Evolutionary conservation across 2,797 vertebrate genomes (phyloP), one percentile per base, ranked within the genome.

Genomic region (Halcyon badia): DNA sequence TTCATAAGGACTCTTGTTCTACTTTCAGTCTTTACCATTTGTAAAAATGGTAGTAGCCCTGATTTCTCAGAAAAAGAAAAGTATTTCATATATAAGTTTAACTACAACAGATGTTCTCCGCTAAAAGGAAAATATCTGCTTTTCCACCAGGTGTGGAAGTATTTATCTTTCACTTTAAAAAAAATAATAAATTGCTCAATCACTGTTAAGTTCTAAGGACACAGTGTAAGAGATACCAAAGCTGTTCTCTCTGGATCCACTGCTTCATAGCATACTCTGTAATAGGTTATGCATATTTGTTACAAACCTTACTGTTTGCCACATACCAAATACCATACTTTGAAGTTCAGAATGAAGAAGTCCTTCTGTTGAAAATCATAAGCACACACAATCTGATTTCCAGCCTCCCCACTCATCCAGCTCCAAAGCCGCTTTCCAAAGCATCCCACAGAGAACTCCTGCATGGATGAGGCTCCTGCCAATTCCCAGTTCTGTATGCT

Each of bases 31-130:
- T 68, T 75, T 57, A 71, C 33, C 33, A 14, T 76, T 82, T 41
- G 30, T 33, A 58, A 86, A 91, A 94, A 49, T 4, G 58, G 25
- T 20, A 81, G 49, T 51, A 89, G 33, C 37, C 80, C 65, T 18
- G 21, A 81, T 48, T 85, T 96, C 69, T 62, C 52, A 70, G 82
- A 75, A 91, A 85, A 77, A 72, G 35, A 57, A 57, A 57, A 60
- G 19, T 51, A 54, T 26, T 89, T 83, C 1, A 60, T 68, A 65
- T 79, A 16, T 64, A 92, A 75, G 35, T 70, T 75, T 82, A 83
- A 79, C 71, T 96, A 77, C 81, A 92, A 87, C 77, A 84, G 91
- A 95, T 93, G 94, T 92, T 93, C 86, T 89, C 49, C 44, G 24
- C 60, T 81, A 57, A 93, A 89, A 89, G 73, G 77, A 95, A 83